Evolutionary conservation across 2,888 invertebrate species (phyloP).

Genomic region (Octodonta nipae): DNA sequence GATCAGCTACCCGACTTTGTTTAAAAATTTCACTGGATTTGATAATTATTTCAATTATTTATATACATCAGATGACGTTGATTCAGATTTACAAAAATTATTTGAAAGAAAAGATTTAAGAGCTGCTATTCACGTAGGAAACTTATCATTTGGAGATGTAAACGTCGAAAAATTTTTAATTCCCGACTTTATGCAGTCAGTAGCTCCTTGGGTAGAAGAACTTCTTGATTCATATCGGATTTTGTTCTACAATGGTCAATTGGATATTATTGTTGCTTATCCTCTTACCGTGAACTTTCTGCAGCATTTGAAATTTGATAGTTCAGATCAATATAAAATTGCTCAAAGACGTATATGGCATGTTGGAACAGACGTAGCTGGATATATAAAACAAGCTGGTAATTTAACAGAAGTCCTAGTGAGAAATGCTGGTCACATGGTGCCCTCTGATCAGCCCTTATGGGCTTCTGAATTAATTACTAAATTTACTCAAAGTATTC

Average conservation of each 20-base stretch:
- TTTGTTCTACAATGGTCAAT: slow-evolving; percentile 77
- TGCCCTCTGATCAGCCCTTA: slow-evolving; percentile 64
- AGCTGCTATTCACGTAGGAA: slow-evolving; percentile 71
- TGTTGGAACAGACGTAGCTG: slow-evolving; percentile 55
- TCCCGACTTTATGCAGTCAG: slow-evolving; percentile 16
- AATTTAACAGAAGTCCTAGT: slow-evolving; percentile 62
- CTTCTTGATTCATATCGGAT: slow-evolving; percentile 52
- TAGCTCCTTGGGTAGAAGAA: slow-evolving; percentile 33
- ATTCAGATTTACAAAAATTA: slow-evolving; percentile 16
- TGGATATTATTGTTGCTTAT: slow-evolving; percentile 84
- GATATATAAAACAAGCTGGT: slow-evolving; percentile 59
- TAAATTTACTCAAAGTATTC: slow-evolving; percentile 44
- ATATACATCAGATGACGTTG: slow-evolving; percentile 39
- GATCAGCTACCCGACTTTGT: slow-evolving; percentile 41
- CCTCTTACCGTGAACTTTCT: slow-evolving; percentile 72
- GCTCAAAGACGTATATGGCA: slow-evolving; percentile 57
- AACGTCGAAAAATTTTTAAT: slow-evolving; percentile 14
- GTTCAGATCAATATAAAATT: slow-evolving; percentile 41
- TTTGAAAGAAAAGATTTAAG: slow-evolving; percentile 49
- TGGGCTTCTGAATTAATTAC: slow-evolving; percentile 63
- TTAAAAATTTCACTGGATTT: slow-evolving; percentile 61
- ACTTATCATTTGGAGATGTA: slow-evolving; percentile 29
- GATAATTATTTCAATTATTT: slow-evolving; percentile 62
- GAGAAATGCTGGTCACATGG: slow-evolving; percentile 71
- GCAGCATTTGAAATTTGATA: slow-evolving; percentile 54